Evolutionary conservation across 1,140 invertebrate species (phyloP).

Genomic region (Manduca sexta): DNA sequence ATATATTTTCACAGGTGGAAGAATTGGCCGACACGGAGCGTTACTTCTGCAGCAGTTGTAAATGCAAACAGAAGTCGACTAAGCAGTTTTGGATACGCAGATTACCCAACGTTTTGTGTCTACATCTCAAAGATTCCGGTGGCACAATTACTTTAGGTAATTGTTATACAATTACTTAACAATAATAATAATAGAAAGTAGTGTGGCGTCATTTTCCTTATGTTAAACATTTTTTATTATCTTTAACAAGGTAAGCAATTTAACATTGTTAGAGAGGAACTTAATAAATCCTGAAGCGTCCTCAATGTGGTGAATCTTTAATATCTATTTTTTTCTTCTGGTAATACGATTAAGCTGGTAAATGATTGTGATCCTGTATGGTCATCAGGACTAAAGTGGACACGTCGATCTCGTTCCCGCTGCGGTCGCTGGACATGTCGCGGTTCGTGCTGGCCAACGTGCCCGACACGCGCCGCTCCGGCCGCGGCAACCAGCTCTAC

Average conservation of each 20-base stretch:
- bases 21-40: slow-evolving; percentile 88
- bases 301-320: too few relatives aligned
- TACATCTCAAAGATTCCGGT: slow-evolving; percentile 91
- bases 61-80: slow-evolving; percentile 86
- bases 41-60: slow-evolving; percentile 88
- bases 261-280: too few relatives aligned
- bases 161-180: too few relatives aligned
- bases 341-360: too few relatives aligned
- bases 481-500: slow-evolving; percentile 79
- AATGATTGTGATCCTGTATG: too few relatives aligned
- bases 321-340: too few relatives aligned
- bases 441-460: slow-evolving; percentile 81
- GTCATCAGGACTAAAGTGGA: slow-evolving; percentile 81
- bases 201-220: too few relatives aligned
- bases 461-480: slow-evolving; percentile 80
- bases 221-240: too few relatives aligned
- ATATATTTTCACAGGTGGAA: slow-evolving; percentile 87
- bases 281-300: too few relatives aligned
- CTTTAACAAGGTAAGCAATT: too few relatives aligned
- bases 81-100: slow-evolving; percentile 90
- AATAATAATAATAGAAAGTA: too few relatives aligned
- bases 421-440: slow-evolving; percentile 86
- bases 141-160: slow-evolving; percentile 84
- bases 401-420: slow-evolving; percentile 85
- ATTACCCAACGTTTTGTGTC: slow-evolving; percentile 88